These are phyloP conservation scores for Philhelius pedissequus DNA, from an alignment of 2,888 invertebrate species.

Conservation along the genomic window DNA sequence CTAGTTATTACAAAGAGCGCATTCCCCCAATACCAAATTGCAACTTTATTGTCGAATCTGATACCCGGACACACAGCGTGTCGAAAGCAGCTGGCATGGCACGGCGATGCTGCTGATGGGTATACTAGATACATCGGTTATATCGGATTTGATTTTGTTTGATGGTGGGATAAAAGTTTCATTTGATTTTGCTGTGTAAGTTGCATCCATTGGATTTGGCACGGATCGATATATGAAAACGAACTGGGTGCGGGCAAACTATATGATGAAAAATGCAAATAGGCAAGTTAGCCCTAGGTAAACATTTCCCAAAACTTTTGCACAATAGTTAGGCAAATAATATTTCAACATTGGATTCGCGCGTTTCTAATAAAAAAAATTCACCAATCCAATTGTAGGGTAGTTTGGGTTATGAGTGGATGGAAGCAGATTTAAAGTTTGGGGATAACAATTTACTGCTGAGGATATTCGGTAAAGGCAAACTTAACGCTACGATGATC, in stretches of 20 bases:
- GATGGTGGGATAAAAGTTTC: conserved; percentile 15
- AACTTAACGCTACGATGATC: background rate
- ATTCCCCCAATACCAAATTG: conserved; percentile 24
- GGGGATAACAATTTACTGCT: conserved; percentile 27
- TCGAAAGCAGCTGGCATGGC: background rate
- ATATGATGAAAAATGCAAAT: conserved; percentile 26
- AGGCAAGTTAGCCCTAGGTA: conserved; percentile 18
- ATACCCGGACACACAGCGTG: background rate
- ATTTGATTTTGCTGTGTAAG: background rate
- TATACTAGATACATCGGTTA: background rate
- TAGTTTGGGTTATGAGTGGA: background rate
- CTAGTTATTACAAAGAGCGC: conserved; percentile 40
- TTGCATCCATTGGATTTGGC: conserved; percentile 10
- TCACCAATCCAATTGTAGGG: conserved; percentile 15
- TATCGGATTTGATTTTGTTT: conserved; percentile 20
- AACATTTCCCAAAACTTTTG: conserved; percentile 11
- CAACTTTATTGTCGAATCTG: conserved; percentile 32
- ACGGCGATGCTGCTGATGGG: background rate
- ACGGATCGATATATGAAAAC: conserved; percentile 7
- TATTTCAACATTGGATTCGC: conserved; percentile 12
- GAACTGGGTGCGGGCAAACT: background rate
- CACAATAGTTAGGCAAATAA: conserved; percentile 42
- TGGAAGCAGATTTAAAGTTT: background rate
- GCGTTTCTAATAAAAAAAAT: conserved; percentile 32
- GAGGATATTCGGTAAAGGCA: background rate